phyloP scores from a whole-genome alignment of 2,888 invertebrate genomes.

The Chaetogeoica ovagalla region DNA sequence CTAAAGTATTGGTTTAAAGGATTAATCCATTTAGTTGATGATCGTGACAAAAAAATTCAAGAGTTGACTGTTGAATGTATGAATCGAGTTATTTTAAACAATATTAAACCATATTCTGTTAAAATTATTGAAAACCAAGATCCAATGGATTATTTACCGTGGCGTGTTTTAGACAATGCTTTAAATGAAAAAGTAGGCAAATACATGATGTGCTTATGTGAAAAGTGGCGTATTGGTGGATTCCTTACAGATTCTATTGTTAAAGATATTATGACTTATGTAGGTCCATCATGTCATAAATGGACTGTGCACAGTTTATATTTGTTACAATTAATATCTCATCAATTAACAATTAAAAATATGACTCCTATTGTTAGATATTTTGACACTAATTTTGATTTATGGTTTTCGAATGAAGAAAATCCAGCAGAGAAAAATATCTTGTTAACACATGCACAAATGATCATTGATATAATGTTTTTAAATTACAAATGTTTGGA shows the following conservation, averaged over 20 bases:
- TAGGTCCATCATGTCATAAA: slow-evolving; percentile 14
- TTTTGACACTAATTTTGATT: slow-evolving; percentile 16
- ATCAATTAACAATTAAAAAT: slow-evolving; percentile 29
- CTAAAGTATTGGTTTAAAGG: slow-evolving; percentile 46
- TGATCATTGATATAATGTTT: slow-evolving; percentile 28
- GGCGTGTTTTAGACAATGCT: slow-evolving; percentile 39
- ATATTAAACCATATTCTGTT: slow-evolving; percentile 47
- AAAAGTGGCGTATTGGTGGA: slow-evolving; percentile 24
- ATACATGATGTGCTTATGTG: slow-evolving; percentile 47
- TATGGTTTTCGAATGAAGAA: slow-evolving; percentile 27
- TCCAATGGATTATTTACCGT: slow-evolving; percentile 40
- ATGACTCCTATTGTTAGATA: slow-evolving; percentile 27
- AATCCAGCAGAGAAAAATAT: not conserved
- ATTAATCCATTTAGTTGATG: slow-evolving; percentile 46
- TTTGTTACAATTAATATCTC: slow-evolving; percentile 45
- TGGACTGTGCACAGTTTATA: slow-evolving; percentile 45
- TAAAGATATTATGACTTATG: slow-evolving; percentile 37
- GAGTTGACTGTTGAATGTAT: slow-evolving; percentile 42
- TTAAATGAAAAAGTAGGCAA: slow-evolving; percentile 41
- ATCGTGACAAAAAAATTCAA: slow-evolving; percentile 49
- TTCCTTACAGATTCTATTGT: slow-evolving; percentile 10
- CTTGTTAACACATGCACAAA: slow-evolving; percentile 33
- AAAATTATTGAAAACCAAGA: slow-evolving; percentile 15
- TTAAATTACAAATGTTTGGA: slow-evolving; percentile 30
- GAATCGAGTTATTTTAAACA: slow-evolving; percentile 37